Base-by-base conservation (phyloP, 2,888 invertebrate species). In the Ornithoptera alexandrae region DNA sequence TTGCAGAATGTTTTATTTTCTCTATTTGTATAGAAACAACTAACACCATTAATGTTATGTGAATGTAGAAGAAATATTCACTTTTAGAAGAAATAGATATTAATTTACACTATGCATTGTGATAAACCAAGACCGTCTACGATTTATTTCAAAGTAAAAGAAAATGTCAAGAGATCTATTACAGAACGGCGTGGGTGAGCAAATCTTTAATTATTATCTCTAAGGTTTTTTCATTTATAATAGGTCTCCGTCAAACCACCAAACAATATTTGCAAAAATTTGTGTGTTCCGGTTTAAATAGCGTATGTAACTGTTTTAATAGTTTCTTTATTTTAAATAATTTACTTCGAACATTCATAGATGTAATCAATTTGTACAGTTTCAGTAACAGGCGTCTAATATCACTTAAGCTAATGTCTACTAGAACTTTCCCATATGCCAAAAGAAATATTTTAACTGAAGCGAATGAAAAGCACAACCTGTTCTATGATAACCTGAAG, bases 401-500 rank as follows among this genome's bases (percentile, higher is more conserved):
- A 7, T n/a, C 56, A n/a, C 36, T 30, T n/a, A 30, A 30, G 53
- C 22, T 58, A 22, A 56, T 53, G 18, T n/a, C 36, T 18, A 30
- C 30, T 15, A 50, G 18, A 63, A 22, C 24, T 22, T 22, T 24
- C 6, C 53, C 17, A 17, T 24, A 24, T 2, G n/a, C 53, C 24
- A 30, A 63, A 0, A 53, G 53, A 10, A 5, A 10, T 18, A 2
- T 36, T 36, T 18, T 53, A 24, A 4, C 46, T 46, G 50, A 36
- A 24, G 3, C 10, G 8, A 30, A 10, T 4, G 24, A 46, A 18
- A 50, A 22, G 24, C 18, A 17, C 0, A 56, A 22, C 4, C 53
- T 56, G 2, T 63, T 63, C 56, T 56, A 18, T 56, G 46, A 65
- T 65, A 65, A 59, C n/a, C 42, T 65, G 24, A 17, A 58, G 17